These are phyloP conservation scores for Timandra comae DNA, from an alignment of 2,888 invertebrate genomes.

Conservation along the genomic window DNA sequence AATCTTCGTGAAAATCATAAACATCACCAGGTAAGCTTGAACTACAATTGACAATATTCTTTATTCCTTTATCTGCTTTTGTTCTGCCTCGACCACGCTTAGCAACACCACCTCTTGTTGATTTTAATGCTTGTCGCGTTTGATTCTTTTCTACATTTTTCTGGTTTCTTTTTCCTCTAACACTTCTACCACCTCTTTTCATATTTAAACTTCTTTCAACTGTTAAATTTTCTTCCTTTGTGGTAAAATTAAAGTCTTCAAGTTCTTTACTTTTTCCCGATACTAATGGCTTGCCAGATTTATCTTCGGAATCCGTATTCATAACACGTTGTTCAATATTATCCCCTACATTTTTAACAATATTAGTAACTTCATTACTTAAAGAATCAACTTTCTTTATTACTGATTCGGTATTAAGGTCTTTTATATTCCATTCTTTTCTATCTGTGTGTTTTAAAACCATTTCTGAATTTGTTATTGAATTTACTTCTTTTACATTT, in stretches of 20 bases:
- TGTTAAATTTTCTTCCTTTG: constrained; percentile 27
- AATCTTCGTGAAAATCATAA: constrained; percentile 94
- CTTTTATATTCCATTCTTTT: no score
- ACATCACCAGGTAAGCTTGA: constrained; percentile 84
- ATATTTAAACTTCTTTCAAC: constrained; percentile 30
- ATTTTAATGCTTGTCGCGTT: constrained; percentile 65
- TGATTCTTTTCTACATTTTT: constrained; percentile 58
- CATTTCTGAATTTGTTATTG: no score
- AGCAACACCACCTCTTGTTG: constrained; percentile 47
- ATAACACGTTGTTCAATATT: no score
- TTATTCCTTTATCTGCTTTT: constrained; percentile 73
- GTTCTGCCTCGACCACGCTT: constrained; percentile 69
- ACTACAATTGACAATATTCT: constrained; percentile 62
- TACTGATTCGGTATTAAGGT: constrained; percentile 87
- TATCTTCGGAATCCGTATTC: no score
- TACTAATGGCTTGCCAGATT: constrained; percentile 11
- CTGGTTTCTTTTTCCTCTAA: constrained; percentile 61
- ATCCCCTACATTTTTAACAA: constrained; percentile 23
- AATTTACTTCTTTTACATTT: no score
- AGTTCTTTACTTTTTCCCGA: constrained; percentile 17
- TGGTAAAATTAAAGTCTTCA: constrained; percentile 23
- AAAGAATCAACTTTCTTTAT: constrained; percentile 86
- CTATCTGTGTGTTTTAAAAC: no score
- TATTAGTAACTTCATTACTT: constrained; percentile 63
- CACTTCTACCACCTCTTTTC: constrained; percentile 61